Base-by-base conservation (phyloP, 2,113 vertebrate species). In the Herpetotheres cachinnans region DNA sequence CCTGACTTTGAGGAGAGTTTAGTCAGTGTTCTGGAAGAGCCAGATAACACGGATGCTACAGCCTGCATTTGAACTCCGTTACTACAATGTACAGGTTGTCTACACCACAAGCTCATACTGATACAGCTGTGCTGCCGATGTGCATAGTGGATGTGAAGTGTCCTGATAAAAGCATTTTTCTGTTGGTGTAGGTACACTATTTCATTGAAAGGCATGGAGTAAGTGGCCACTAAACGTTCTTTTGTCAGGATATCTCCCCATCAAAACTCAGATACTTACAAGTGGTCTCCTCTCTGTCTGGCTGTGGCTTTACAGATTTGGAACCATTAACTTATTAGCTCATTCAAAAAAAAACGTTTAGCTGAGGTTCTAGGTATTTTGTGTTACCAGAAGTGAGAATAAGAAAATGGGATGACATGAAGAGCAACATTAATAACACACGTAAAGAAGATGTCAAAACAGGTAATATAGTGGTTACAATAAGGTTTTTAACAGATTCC, bases 111-210 rank as follows among this genome's bases (percentile, higher is more conserved):
- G 52, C 71, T 79, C 81, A 4, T 54, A 6, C 34, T 8, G 40
- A 13, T 2, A 32, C 3, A 32, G 34, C 59, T 34, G 46, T 8
- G 72, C 73, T 55, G 70, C 50, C 61, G 16, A 0, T 0, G 36
- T 20, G 40, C 71, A 7, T 6, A 30, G 36, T 55, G 66, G 42
- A 16, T 52, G 85, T 5, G 65, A 70, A 90, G 67, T 14, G 25
- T 65, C 58, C 40, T 69, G 66, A 55, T 9, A 55, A 54, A 83
- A 74, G 61, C 65, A 29, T 15, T 12, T 93, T 80, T 56, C 58
- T 72, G 8, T 16, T 47, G 52, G 55, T 47, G 47, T 38, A 74
- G 69, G 42, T 15, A 52, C 13, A 6, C 10, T 18, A 1, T 56
- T 88, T 24, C 74, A 29, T 29, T 25, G 44, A 65, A 67, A 89